Evolutionary conservation across 2,888 invertebrate species (phyloP).

Genomic region (Noctua janthe): DNA sequence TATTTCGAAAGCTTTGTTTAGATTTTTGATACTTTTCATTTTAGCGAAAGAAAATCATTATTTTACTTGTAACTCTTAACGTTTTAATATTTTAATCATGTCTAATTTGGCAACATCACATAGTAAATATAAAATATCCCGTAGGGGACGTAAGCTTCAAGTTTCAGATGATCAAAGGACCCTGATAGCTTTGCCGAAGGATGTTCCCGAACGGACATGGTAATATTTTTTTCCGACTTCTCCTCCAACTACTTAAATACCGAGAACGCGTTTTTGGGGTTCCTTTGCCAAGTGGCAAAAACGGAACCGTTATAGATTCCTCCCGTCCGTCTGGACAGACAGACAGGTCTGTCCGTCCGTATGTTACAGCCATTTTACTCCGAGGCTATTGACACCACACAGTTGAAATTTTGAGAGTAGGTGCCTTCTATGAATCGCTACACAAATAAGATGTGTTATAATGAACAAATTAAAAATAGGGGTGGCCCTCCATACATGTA

Average conservation of each 20-base stretch:
- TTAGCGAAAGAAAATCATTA: constrained; percentile 27
- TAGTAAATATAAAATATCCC: constrained; percentile 78
- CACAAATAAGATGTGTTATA: no score
- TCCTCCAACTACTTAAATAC: not conserved
- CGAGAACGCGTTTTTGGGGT: no score
- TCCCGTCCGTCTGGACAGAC: no score
- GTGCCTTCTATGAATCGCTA: no score
- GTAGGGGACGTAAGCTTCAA: constrained; percentile 81
- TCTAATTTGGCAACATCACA: constrained; percentile 15
- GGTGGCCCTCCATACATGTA: no score
- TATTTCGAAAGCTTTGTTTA: constrained; percentile 45
- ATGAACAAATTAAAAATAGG: no score
- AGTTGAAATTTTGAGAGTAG: no score
- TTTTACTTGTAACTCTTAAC: constrained; percentile 5
- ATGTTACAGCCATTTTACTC: no score
- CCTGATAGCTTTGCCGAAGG: constrained; percentile 81
- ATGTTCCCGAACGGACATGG: constrained; percentile 85
- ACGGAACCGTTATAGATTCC: no score
- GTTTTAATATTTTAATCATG: constrained; percentile 37
- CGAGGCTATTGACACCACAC: no score
- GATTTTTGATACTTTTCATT: constrained; percentile 45
- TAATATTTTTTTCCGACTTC: constrained; percentile 57
- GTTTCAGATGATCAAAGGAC: constrained; percentile 80
- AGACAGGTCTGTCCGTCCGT: no score
- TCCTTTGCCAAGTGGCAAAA: no score